Evolutionary conservation across 1,140 invertebrate species (phyloP).

Genomic region (Macrobrachium nipponense): DNA sequence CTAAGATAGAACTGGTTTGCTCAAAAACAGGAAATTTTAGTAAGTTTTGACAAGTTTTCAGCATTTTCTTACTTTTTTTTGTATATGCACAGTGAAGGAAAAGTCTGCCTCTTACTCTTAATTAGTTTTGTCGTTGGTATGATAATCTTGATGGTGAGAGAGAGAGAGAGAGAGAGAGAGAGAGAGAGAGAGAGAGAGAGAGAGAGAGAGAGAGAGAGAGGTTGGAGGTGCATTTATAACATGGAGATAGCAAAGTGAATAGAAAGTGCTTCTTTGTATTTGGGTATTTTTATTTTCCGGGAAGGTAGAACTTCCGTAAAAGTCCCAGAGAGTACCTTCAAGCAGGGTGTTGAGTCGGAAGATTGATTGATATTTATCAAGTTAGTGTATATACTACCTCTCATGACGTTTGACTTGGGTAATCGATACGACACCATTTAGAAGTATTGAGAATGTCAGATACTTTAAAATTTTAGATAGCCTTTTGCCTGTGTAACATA

Average conservation of each 20-base stretch:
- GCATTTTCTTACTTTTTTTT: no score
- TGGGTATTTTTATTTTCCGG: neutral
- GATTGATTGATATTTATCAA: neutral
- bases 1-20: neutral
- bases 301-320: neutral
- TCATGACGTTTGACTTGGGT: no score
- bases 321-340: neutral
- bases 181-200: constrained; percentile 32
- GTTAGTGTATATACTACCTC: neutral
- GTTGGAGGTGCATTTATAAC: neutral
- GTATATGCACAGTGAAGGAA: neutral
- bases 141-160: neutral
- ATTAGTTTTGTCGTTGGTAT: neutral
- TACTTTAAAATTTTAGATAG: no score
- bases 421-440: no score
- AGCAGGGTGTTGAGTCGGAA: no score
- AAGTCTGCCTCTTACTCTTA: neutral
- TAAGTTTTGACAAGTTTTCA: no score
- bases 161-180: constrained; percentile 26
- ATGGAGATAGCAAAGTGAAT: neutral
- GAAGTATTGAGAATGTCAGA: no score
- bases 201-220: constrained; percentile 1
- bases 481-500: no score
- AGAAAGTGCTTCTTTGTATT: neutral
- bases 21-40: no score